These are phyloP conservation scores for Morinoia aosen DNA, from an alignment of 2,888 invertebrate genomes.

Conservation along the genomic window DNA sequence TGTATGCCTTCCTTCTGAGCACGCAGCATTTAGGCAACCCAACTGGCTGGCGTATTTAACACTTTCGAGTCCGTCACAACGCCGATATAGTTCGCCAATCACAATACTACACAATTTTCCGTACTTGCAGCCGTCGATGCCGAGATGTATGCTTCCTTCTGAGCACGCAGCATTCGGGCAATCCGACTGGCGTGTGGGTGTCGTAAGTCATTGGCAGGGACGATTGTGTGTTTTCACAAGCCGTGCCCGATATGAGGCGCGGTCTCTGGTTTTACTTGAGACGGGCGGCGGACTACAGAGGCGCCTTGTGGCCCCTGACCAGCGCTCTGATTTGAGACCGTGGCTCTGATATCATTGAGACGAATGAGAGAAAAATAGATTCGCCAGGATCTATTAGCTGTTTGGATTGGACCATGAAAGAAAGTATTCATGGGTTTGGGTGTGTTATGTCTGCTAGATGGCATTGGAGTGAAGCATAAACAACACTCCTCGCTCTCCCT, in stretches of 20 bases:
- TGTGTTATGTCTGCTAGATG: slow-evolving; percentile 49
- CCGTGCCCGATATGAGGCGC: slow-evolving; percentile 16
- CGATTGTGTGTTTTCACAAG: slow-evolving; percentile 33
- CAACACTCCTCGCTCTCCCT: neutral
- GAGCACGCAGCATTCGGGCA: neutral
- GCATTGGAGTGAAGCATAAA: slow-evolving; percentile 35
- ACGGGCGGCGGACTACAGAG: slow-evolving; percentile 1
- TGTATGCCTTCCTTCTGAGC: neutral
- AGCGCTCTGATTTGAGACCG: slow-evolving; percentile 22
- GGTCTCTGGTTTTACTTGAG: slow-evolving; percentile 43
- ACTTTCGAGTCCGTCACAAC: neutral
- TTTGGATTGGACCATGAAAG: slow-evolving; percentile 48
- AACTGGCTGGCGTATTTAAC: neutral
- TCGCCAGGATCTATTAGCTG: slow-evolving; percentile 51
- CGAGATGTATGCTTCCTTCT: neutral
- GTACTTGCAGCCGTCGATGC: neutral
- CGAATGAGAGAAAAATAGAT: slow-evolving; percentile 53
- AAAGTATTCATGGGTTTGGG: slow-evolving; percentile 27
- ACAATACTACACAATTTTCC: neutral
- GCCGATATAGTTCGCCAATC: neutral
- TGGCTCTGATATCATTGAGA: slow-evolving; percentile 50
- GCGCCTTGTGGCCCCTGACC: slow-evolving; percentile 22
- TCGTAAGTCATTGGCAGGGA: slow-evolving; percentile 1
- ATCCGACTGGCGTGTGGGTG: slow-evolving; percentile 17
- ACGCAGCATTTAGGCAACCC: neutral